A percentile compares a stretch with the other conserved stretches of the same genome.
Evolutionary conservation across 2,113 vertebrate species (phyloP).

Genomic region (Atlantisia rogersi): DNA sequence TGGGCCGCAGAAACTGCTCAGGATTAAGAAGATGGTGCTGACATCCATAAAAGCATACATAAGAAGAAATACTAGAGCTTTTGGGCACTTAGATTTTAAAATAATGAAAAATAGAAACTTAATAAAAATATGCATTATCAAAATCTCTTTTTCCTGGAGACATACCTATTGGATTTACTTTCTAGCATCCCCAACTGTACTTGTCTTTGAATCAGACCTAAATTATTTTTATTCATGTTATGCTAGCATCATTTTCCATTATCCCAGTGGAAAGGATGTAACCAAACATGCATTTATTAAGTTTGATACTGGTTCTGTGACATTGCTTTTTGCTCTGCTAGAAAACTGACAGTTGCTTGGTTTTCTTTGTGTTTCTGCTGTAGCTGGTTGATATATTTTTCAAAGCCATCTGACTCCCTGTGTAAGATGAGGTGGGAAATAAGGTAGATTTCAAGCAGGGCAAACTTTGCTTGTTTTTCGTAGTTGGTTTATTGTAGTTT

Average conservation of each 20-base stretch:
- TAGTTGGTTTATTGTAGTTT: background rate
- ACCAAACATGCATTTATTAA: constrained; percentile 14
- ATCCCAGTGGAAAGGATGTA: background rate
- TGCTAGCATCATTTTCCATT: background rate
- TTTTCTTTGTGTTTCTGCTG: background rate
- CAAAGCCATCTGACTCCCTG: background rate
- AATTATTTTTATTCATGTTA: constrained; percentile 6
- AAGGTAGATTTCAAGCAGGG: background rate
- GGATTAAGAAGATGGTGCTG: background rate
- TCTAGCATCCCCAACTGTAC: background rate
- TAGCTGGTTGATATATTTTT: background rate
- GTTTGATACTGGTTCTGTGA: background rate
- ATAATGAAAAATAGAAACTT: background rate
- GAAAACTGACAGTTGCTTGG: background rate
- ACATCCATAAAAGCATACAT: background rate
- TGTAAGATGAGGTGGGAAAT: rapidly evolving
- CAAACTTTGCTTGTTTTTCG: background rate
- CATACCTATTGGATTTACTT: background rate
- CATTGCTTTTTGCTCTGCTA: background rate
- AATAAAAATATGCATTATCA: background rate
- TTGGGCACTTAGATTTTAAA: background rate
- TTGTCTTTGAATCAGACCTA: background rate
- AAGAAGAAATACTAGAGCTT: background rate
- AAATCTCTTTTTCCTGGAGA: background rate
- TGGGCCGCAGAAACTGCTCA: background rate